These are phyloP conservation scores for Argopecten irradians DNA, from an alignment of 1,140 invertebrate genomes.

Conservation along the genomic window DNA sequence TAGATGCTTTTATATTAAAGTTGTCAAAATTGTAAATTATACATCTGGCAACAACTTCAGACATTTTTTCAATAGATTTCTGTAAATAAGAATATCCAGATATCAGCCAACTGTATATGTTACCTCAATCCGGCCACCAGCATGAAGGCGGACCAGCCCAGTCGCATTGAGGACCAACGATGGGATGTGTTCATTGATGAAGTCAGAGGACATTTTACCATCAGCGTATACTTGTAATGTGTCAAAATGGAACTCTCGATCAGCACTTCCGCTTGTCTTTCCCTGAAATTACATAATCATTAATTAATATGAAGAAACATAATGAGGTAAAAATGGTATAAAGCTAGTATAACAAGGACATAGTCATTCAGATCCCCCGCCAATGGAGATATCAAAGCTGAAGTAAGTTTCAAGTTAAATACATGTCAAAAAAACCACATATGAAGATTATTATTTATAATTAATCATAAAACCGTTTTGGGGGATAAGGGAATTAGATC, in stretches of 20 bases:
- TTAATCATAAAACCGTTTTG: neutral
- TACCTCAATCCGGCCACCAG: conserved; percentile 65
- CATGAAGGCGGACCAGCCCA: conserved; percentile 57
- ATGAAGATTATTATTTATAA: neutral
- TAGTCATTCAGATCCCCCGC: too few relatives aligned
- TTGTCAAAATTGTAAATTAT: too few relatives aligned
- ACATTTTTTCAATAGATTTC: too few relatives aligned
- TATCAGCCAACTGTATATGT: neutral
- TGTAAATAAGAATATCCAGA: neutral
- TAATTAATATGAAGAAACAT: neutral
- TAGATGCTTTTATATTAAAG: too few relatives aligned
- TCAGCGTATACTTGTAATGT: conserved; percentile 62
- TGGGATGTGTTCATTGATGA: conserved; percentile 51
- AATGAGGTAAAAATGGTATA: neutral
- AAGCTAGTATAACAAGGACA: too few relatives aligned
- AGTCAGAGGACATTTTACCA: conserved; percentile 58
- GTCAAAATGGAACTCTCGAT: conserved; percentile 52
- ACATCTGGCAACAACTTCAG: too few relatives aligned
- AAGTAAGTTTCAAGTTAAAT: neutral
- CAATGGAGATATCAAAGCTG: too few relatives aligned
- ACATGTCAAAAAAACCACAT: neutral
- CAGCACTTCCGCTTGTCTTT: conserved; percentile 31
- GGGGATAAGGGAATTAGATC: neutral
- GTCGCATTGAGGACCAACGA: conserved; percentile 57
- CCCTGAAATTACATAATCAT: conserved; percentile 3